Evolutionary conservation across 2,797 vertebrate species (phyloP).

Genomic region (Cetoscarus ocellatus): DNA sequence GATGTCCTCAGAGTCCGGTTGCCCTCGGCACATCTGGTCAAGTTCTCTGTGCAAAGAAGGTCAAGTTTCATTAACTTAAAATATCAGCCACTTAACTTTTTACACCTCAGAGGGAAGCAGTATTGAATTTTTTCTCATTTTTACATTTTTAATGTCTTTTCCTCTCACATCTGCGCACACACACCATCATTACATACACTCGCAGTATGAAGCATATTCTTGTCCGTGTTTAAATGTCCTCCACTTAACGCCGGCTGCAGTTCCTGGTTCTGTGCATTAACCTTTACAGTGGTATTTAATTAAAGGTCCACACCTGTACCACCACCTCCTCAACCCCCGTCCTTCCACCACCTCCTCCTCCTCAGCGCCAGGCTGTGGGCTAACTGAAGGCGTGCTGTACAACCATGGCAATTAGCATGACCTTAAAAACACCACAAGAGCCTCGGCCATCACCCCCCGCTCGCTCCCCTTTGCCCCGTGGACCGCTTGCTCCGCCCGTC

Average conservation of each 20-base stretch:
- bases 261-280: constrained; percentile 82
- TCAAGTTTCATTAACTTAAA: constrained; percentile 40
- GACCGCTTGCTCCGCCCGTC: constrained; percentile 61
- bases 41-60: constrained; percentile 19
- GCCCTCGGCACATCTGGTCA: neutral
- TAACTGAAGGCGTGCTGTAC: constrained; percentile 73
- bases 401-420: constrained; percentile 86
- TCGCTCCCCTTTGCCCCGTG: constrained; percentile 64
- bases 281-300: constrained; percentile 89
- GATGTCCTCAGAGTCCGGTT: constrained; percentile 10
- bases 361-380: constrained; percentile 53
- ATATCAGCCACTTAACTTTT: constrained; percentile 13
- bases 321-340: constrained; percentile 46
- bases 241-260: constrained; percentile 65
- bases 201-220: constrained; percentile 60
- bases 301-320: constrained; percentile 87
- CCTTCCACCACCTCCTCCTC: constrained; percentile 51
- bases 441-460: constrained; percentile 50
- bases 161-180: constrained; percentile 13
- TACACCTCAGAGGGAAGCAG: constrained; percentile 35
- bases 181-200: constrained; percentile 7
- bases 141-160: constrained; percentile 9
- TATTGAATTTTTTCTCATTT: constrained; percentile 44
- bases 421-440: constrained; percentile 82
- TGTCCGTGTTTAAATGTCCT: constrained; percentile 67